These are phyloP conservation scores for Virgularia gustaviana DNA, from an alignment of 92 coral and sea anemone genomes.

Conservation along the genomic window DNA sequence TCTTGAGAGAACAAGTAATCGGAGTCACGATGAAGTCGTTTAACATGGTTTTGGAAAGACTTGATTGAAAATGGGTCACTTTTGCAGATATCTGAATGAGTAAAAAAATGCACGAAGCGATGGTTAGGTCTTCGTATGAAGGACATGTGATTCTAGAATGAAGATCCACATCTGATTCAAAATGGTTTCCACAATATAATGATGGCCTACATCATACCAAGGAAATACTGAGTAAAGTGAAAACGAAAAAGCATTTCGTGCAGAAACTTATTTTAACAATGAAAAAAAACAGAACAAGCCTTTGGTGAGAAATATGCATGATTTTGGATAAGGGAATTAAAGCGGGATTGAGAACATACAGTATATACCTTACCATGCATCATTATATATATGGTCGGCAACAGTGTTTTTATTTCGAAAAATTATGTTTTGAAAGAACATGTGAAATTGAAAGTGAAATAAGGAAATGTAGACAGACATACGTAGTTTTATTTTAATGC, in stretches of 20 bases:
- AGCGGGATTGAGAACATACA: no score
- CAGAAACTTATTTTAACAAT: no score
- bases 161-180: no score
- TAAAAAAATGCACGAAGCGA: background rate
- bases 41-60: constrained; percentile 55
- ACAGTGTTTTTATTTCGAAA: background rate
- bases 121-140: constrained; percentile 17
- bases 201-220: no score
- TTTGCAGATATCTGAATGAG: constrained; percentile 21
- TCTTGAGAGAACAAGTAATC: constrained; percentile 75
- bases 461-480: background rate
- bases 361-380: no score
- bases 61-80: constrained; percentile 50
- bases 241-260: background rate
- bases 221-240: background rate
- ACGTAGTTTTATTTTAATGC: constrained; percentile 24
- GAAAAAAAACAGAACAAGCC: no score
- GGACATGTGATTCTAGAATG: background rate
- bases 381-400: background rate
- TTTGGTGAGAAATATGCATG: no score
- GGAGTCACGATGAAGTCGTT: constrained; percentile 61
- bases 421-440: background rate
- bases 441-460: background rate
- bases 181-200: no score
- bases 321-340: no score